Conservation (phyloP, 2,888 invertebrate species). For the Limnephilus marmoratus region DNA sequence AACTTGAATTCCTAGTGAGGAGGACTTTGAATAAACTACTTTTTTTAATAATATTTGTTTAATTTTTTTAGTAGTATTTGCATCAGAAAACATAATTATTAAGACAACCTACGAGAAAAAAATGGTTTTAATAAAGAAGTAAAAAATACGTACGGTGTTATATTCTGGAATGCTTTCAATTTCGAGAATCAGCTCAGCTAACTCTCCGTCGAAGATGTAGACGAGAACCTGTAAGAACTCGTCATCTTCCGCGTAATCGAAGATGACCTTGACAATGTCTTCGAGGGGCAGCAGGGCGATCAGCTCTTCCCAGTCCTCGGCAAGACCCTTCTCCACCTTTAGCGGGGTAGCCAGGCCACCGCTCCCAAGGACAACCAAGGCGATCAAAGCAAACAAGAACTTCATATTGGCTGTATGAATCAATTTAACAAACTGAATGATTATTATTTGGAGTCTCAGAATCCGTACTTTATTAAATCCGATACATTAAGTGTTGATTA, state of each 20-base stretch:
- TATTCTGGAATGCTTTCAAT: constrained; percentile 68
- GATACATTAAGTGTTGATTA: background rate
- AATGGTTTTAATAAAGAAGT: background rate
- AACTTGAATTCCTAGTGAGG: no score
- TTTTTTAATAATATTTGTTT: no score
- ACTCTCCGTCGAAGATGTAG: constrained; percentile 67
- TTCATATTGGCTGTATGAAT: constrained; percentile 65
- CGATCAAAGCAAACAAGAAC: constrained; percentile 63
- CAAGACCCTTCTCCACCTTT: constrained; percentile 55
- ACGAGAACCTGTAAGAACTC: constrained; percentile 68
- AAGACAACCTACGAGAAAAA: no score
- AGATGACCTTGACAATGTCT: constrained; percentile 66
- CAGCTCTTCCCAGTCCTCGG: constrained; percentile 69
- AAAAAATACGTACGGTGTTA: constrained; percentile 48
- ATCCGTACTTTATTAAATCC: background rate
- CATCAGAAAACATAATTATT: no score
- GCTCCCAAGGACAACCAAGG: constrained; percentile 65
- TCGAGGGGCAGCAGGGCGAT: constrained; percentile 67
- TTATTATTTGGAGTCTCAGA: background rate
- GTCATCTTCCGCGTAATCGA: constrained; percentile 66
- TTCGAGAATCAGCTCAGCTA: constrained; percentile 66
- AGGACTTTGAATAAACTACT: no score
- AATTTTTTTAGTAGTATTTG: no score
- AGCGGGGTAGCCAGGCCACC: constrained; percentile 61
- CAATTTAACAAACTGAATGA: constrained; percentile 31